Evolutionary conservation across 2,113 vertebrate species (phyloP), one percentile per base, ranked within the genome.

Genomic region (Peromyscus maniculatus): DNA sequence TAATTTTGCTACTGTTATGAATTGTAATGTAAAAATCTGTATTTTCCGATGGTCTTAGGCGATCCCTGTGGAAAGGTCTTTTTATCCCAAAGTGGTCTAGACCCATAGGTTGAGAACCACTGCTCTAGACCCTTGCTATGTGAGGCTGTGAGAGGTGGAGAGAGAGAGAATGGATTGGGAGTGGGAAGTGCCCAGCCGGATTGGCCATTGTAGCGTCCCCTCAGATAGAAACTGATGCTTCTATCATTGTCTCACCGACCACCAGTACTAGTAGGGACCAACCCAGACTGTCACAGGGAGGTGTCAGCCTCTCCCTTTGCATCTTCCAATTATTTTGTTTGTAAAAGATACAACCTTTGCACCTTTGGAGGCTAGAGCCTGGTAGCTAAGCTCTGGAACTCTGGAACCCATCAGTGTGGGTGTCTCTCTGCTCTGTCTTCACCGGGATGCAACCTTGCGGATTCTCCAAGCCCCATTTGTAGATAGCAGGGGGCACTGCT

Each of bases 271-370:
- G 31, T 17, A n/a, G 10, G 36, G 5, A 22, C 3, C 26, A 7
- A 78, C 0, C 33, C 7, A 33, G 74, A 12, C 2, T 46, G 24
- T 19, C 4, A 1, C 0, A 1, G 46, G 0, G 17, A 75, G 72
- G 3, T 9, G 64, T 66, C 1, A 19, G 49, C 16, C 0, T 49
- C 16, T 72, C 74, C 36, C 7, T 62, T 4, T 19, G 1, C 26
- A 1, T 13, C 7, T 11, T 7, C 75, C 5, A 3, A 0, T 9
- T 4, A 0, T 39, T 16, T 74, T 0, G 0, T 52, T 46, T 10
- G 5, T 33, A 1, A 21, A 26, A 13, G 39, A 11, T 26, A 33
- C 12, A 39, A 2, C 0, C 0, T 15, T 79, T 10, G 36, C 1
- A 0, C 7, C 55, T 39, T 21, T 66, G 71, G 55, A 64, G 80